Evolutionary conservation across 2,888 invertebrate genomes (phyloP), one percentile per base, ranked within the genome.

Genomic region (Amiota minor): DNA sequence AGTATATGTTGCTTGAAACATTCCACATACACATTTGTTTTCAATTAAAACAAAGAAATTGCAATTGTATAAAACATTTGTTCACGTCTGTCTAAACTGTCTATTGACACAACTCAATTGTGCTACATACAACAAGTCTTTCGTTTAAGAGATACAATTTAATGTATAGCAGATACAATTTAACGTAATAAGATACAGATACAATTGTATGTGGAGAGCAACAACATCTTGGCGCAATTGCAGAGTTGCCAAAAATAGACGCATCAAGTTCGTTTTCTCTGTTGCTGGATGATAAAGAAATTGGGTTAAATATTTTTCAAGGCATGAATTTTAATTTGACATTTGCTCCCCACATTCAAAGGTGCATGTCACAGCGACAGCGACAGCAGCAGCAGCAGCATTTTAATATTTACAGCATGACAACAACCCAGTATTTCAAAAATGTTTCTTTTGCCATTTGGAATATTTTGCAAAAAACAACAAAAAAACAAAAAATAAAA

Each of bases 241-340:
- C 35, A 35, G 35, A 35, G 6, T 35, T 35, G 35, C 35, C 35
- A 35, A 35, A 35, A 35, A 35, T 35, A 35, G 35, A 35, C 35
- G 2, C 35, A 2, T 6, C 6, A 35, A 35, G 6, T 35, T 35
- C 6, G 35, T 35, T 35, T 35, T 35, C 3, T 23, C 3, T 23
- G 23, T 23, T 35, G 35, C 35, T 35, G 35, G 6, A 35, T n/a
- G 12, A 64, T 23, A 18, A 62, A 11, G 53, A 77, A 82, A 80
- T 75, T 81, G 77, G 84, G 81, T 83, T 78, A 83, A 47, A 71
- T 71, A 72, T 72, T 68, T 68, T 71, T 45, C 46, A 61, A 71
- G 78, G 74, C 71, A 75, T 56, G 14, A n/a, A 59, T 79, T 76
- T 80, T 80, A 77, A 80, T 80, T 80, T 35, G 35, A 35, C 35